Conservation (phyloP, 2,113 vertebrate genomes). For the Gymnogyps californianus region DNA sequence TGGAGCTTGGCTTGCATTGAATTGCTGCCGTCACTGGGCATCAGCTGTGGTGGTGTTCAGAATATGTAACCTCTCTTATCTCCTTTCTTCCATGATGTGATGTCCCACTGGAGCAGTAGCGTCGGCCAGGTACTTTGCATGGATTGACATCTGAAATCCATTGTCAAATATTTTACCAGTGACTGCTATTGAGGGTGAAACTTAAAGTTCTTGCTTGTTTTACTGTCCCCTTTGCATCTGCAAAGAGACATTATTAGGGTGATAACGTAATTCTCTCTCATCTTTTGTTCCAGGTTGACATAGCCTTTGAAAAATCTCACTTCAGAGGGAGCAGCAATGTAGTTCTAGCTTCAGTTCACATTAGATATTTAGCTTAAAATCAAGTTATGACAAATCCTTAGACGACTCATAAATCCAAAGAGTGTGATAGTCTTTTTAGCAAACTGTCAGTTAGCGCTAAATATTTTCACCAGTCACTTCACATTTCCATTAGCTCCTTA, state of each 20-base stretch:
- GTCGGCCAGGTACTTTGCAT: fast-evolving
- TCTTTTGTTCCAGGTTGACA: not conserved
- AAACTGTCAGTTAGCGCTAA: slow-evolving; percentile 40
- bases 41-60: not conserved
- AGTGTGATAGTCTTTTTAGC: not conserved
- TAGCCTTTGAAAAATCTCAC: not conserved
- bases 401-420: not conserved
- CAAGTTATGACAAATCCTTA: slow-evolving; percentile 24
- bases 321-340: not conserved
- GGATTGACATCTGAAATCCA: not conserved
- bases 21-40: not conserved
- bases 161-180: not conserved
- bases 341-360: not conserved
- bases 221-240: not conserved
- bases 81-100: not conserved
- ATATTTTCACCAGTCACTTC: slow-evolving; percentile 45
- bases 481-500: slow-evolving; percentile 40
- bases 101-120: not conserved
- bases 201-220: not conserved
- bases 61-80: fast-evolving
- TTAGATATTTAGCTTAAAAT: slow-evolving; percentile 18
- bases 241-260: not conserved
- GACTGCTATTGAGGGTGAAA: not conserved
- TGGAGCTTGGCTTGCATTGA: not conserved
- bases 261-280: not conserved